Percentiles rank a stretch among this genome's conserved stretches.
phyloP scores from a whole-genome alignment of 2,113 vertebrate species.

The Nipponia nippon region DNA sequence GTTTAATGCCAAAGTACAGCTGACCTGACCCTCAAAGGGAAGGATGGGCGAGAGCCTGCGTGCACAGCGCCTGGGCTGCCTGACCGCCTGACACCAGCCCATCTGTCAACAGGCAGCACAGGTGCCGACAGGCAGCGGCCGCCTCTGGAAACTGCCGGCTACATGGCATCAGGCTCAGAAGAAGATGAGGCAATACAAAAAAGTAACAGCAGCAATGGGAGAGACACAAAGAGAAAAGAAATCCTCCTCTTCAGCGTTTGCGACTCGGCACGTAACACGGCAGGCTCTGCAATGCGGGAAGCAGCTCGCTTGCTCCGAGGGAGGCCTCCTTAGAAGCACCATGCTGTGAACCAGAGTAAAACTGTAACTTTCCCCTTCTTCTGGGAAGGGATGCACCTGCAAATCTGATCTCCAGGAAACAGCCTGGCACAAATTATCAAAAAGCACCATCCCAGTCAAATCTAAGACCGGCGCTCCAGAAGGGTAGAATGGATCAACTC shows the following conservation, averaged over 20 bases:
- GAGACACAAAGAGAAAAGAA: neutral
- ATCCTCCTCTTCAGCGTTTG: fast-evolving
- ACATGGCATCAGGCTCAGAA: neutral
- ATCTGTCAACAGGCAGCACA: neutral
- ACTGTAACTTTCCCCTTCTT: neutral
- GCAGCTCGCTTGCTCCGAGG: neutral
- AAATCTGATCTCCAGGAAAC: neutral
- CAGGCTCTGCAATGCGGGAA: fast-evolving
- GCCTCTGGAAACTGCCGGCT: neutral
- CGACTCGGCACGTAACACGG: fast-evolving
- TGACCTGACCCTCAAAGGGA: neutral
- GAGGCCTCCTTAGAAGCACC: neutral
- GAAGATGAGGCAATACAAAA: neutral
- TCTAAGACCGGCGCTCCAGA: fast-evolving
- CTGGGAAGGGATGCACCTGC: neutral
- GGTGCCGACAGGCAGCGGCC: neutral
- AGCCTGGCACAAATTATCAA: neutral
- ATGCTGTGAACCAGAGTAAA: neutral
- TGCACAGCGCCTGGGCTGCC: fast-evolving
- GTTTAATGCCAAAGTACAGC: neutral
- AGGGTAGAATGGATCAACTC: neutral
- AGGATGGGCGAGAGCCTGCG: neutral
- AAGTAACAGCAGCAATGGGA: neutral
- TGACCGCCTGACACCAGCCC: fast-evolving
- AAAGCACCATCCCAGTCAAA: neutral